Evolutionary conservation across 2,888 invertebrate genomes (phyloP).

Genomic region (Saturnia japonica): DNA sequence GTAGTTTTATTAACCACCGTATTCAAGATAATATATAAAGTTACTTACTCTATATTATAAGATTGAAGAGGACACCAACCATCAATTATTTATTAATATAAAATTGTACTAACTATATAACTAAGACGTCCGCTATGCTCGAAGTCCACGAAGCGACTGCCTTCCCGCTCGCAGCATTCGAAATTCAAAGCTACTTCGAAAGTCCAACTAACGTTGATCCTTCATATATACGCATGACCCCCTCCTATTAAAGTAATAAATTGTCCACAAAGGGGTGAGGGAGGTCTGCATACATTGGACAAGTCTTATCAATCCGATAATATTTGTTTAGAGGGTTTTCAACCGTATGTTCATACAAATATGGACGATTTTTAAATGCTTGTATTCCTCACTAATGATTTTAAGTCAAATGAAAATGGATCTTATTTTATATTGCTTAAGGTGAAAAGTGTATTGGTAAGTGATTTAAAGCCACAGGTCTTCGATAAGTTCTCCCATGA

Average conservation of each 20-base stretch:
- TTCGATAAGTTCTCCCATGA: conserved; percentile 68
- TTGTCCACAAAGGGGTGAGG: conserved; percentile 37
- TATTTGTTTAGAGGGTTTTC: conserved; percentile 18
- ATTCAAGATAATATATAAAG: conserved; percentile 11
- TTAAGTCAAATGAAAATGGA: conserved; percentile 19
- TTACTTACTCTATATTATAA: conserved; percentile 57
- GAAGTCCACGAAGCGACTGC: conserved; percentile 49
- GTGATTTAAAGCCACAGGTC: conserved; percentile 70
- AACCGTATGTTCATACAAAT: rapidly evolving
- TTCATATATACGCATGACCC: conserved; percentile 43
- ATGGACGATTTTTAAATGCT: conserved; percentile 23
- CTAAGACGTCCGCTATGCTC: conserved; percentile 38
- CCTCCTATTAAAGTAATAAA: conserved; percentile 47
- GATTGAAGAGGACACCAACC: conserved; percentile 41
- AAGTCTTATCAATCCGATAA: conserved; percentile 49
- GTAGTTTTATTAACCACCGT: background rate
- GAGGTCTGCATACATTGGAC: conserved; percentile 44
- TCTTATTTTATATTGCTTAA: background rate
- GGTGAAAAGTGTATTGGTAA: conserved; percentile 28
- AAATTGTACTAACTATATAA: conserved; percentile 23
- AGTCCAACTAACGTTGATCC: conserved; percentile 53
- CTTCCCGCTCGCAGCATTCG: conserved; percentile 30
- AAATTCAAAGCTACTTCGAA: conserved; percentile 43
- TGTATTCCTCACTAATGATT: conserved; percentile 3
- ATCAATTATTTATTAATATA: conserved; percentile 36